Base-by-base conservation (phyloP, 2,888 invertebrate genomes). In the Schizaphis graminum region DNA sequence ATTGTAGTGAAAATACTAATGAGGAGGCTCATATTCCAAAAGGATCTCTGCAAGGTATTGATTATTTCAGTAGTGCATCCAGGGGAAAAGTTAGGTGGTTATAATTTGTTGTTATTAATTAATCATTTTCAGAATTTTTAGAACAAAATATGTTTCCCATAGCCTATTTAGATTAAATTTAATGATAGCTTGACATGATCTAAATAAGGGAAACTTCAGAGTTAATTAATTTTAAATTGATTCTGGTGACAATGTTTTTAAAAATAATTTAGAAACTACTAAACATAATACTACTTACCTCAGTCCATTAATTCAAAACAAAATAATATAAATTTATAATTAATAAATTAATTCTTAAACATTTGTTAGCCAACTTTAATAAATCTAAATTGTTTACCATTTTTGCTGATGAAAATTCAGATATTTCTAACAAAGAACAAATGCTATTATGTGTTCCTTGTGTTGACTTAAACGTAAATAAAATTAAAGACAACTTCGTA, bases 11-110 rank as follows among this genome's bases (percentile, higher is more conserved):
- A 67, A 89, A n/a, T 67, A 41, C 41, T 87, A 49, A 86, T 35
- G 56, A 92, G 0, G 57, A 21, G 0, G 44, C 21, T 16, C 47
- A 77, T 89, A 41, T 86, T 94, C 90, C 94, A 26, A 94, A 91
- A 86, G 94, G 90, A 26, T 90, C 85, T 41, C 91, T 94, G 44
- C 94, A 94, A 86, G 94, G 94, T 94, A 94, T 11, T 41, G 44
- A 7, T 7, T 47, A 47, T 47, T 47, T 47, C 44, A 47, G 44
- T 47, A 7, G 7, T 7, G 44, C 44, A 47, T 47, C 44, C 44
- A 47, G 7, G 44, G 7, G 44, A 47, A 47, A 47, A 47, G 44
- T 47, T 47, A 0, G 44, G 7, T 47, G 44, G 44, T 47, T 47
- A 7, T 47, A 47, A 47, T 47, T 8, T 47, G 41, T 47, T 56